phyloP scores from a whole-genome alignment of 2,797 vertebrate genomes.

The Phalloptychus januarius region DNA sequence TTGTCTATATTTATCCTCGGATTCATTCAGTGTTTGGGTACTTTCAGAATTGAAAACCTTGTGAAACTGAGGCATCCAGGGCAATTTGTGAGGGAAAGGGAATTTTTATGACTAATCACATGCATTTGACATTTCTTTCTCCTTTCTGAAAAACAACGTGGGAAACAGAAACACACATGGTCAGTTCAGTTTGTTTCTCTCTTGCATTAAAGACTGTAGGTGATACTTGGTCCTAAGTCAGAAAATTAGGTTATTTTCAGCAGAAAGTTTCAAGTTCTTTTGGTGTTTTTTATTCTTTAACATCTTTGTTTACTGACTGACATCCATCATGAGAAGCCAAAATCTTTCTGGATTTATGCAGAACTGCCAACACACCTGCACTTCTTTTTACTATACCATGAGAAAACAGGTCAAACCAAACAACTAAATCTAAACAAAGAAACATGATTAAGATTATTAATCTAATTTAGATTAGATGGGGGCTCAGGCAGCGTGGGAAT shows the following conservation, averaged over 20 bases:
- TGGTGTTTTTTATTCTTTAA: too few species aligned
- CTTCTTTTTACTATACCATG: too few species aligned
- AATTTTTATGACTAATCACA: slow-evolving; percentile 21
- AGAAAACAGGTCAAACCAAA: too few species aligned
- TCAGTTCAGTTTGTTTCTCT: not conserved
- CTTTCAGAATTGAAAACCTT: slow-evolving; percentile 2
- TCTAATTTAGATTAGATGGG: too few species aligned
- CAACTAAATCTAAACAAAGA: too few species aligned
- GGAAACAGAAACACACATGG: slow-evolving; percentile 25
- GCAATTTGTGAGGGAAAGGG: slow-evolving; percentile 11
- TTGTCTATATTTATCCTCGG: not conserved
- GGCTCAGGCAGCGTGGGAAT: too few species aligned
- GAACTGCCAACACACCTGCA: too few species aligned
- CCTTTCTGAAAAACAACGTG: slow-evolving; percentile 14
- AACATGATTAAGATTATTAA: too few species aligned
- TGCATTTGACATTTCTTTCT: slow-evolving; percentile 44
- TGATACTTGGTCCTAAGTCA: not conserved
- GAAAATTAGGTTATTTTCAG: not conserved
- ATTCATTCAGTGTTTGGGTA: not conserved
- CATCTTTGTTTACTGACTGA: too few species aligned
- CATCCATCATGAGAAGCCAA: too few species aligned
- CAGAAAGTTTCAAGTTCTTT: too few species aligned
- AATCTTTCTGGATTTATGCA: too few species aligned
- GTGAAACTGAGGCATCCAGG: slow-evolving; percentile 20
- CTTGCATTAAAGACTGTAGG: not conserved